Evolutionary conservation across 64 coral and sea anemone species (phyloP), one percentile per base, ranked within the genome.

Genomic region (Actinia equina): DNA sequence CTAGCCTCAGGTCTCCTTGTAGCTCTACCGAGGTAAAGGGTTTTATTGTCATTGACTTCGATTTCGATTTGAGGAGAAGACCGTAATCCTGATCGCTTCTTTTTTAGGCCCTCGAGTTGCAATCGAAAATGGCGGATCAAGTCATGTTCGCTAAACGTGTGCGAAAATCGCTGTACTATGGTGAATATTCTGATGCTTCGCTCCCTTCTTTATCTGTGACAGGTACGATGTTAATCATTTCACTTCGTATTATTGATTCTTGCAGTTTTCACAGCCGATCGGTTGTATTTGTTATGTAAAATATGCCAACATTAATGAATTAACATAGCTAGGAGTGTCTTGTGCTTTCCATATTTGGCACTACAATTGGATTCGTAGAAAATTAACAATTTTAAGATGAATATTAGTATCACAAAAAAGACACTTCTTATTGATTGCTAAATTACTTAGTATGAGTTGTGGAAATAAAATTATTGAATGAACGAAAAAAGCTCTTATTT

Each of bases 191-290:
- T 18, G 94, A 96, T 59, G 85, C 85, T 8, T 96, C 94, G 2
- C 79, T 96, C 13, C 94, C 94, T 20, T 96, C 94, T 22, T 90
- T 89, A 80, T 87, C 94, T 14, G 91, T 96, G 30, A 96, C 94
- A 93, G 94, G 94, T 96, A 83, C 2, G 65, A 64, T 49, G 63
- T 82, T 18, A 44, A 20, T 7, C 23, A 37, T 42, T 43, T 13
- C 43, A 46, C 27, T 83, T 70, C 22, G 3, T 16, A 17, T 9
- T 10, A 16, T 58, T 20, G 12, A 37, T 23, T 74, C 22, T 26
- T 30, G 20, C 41, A 14, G 5, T 14, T 30, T 74, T 7, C 37
- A 41, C 22, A 4, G 23, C n/a, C 26, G 27, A 30, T 37, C 25
- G 19, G 69, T 17, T 30, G 13, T 65, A 7, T 16, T 22, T 56